A percentile compares a stretch with the other conserved stretches of the same genome.
phyloP scores from a whole-genome alignment of 2,888 invertebrate genomes.

The Pristionchus exspectatus region DNA sequence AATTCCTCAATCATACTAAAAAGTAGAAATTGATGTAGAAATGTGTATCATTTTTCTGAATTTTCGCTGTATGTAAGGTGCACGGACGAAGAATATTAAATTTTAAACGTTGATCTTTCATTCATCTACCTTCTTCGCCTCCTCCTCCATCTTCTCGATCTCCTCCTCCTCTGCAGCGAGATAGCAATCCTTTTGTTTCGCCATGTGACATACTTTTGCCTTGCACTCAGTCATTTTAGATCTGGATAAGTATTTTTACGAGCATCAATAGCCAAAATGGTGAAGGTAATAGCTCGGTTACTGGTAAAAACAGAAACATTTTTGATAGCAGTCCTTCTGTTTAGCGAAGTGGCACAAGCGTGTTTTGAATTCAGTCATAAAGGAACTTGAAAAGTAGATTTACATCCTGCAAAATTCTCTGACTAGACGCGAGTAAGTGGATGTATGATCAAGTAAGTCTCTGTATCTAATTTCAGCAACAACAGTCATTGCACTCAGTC shows the following conservation, averaged over 20 bases:
- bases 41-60: background rate
- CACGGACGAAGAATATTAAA: background rate
- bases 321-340: slow-evolving; percentile 41
- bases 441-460: too few relatives aligned
- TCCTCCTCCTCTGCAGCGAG: slow-evolving; percentile 47
- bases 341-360: background rate
- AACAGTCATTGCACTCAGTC: too few relatives aligned
- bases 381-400: too few relatives aligned
- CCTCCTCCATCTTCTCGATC: slow-evolving; percentile 43
- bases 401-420: too few relatives aligned
- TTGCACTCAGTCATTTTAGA: background rate
- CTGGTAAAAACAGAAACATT: too few relatives aligned
- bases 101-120: background rate
- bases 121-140: slow-evolving; percentile 16
- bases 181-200: background rate
- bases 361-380: too few relatives aligned
- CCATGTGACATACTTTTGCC: background rate
- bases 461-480: too few relatives aligned
- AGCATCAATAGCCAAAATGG: background rate
- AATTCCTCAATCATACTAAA: background rate
- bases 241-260: too few relatives aligned
- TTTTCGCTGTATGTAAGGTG: background rate
- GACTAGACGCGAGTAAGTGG: too few relatives aligned
- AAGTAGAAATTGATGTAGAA: background rate
- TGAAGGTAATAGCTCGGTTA: too few relatives aligned